A percentile compares a stretch with the other conserved stretches of the same genome.
These are phyloP conservation scores for Keiferia lycopersicella DNA, from an alignment of 2,888 invertebrate species.

Conservation along the genomic window DNA sequence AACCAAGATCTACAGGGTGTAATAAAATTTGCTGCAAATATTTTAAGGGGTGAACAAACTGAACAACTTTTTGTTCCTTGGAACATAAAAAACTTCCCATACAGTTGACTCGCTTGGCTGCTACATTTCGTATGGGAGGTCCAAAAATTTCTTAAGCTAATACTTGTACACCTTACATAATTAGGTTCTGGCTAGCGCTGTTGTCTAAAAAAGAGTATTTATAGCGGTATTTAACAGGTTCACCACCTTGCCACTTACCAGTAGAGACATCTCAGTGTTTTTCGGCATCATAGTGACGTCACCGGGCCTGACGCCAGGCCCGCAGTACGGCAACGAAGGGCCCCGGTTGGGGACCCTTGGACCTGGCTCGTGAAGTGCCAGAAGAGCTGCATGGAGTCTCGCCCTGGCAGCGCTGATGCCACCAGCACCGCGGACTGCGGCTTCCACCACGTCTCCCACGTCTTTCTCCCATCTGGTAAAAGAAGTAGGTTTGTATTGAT, in stretches of 20 bases:
- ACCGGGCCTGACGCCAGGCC: constrained; percentile 76
- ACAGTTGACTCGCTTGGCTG: too few relatives aligned
- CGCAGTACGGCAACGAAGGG: constrained; percentile 82
- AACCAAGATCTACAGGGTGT: too few relatives aligned
- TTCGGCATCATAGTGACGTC: constrained; percentile 79
- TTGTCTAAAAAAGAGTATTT: too few relatives aligned
- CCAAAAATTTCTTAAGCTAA: too few relatives aligned
- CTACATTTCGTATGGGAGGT: too few relatives aligned
- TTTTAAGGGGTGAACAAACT: too few relatives aligned
- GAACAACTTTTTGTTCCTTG: too few relatives aligned
- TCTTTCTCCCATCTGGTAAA: constrained; percentile 71
- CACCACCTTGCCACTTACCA: constrained; percentile 53
- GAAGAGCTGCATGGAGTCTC: constrained; percentile 67
- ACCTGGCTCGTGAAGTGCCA: constrained; percentile 61
- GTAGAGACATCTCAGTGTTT: constrained; percentile 73
- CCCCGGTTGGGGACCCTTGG: constrained; percentile 67
- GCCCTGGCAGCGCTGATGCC: constrained; percentile 69
- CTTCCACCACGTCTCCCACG: constrained; percentile 80
- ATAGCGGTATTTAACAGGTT: too few relatives aligned
- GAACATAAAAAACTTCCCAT: too few relatives aligned
- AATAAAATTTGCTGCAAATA: too few relatives aligned
- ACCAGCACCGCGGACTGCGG: constrained; percentile 76
- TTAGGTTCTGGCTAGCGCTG: too few relatives aligned
- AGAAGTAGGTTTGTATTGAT: not conserved
- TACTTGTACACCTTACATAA: too few relatives aligned